Evolutionary conservation across 2,113 vertebrate genomes (phyloP).

Genomic region (Etheostoma cragini): DNA sequence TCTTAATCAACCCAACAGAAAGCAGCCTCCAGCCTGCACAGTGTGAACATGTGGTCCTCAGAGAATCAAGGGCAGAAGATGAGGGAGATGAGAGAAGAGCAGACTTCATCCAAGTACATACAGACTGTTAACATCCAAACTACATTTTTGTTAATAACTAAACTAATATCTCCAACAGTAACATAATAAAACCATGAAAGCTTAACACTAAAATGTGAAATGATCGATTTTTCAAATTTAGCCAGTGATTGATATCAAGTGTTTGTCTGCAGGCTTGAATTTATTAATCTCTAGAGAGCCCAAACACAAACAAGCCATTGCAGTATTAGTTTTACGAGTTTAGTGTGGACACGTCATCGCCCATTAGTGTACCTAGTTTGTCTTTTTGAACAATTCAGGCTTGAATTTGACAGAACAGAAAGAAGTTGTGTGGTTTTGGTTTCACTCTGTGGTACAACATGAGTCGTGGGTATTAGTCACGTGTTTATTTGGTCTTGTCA

Average conservation of each 20-base stretch:
- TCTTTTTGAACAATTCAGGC: not conserved
- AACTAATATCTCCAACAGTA: slow-evolving; percentile 1
- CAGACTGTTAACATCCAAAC: slow-evolving; percentile 35
- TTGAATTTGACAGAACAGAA: not conserved
- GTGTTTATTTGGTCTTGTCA: slow-evolving; percentile 82
- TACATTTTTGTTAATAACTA: slow-evolving; percentile 15
- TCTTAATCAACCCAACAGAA: slow-evolving; percentile 52
- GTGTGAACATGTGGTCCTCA: slow-evolving; percentile 66
- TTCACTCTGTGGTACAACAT: slow-evolving; percentile 57
- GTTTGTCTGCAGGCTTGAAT: not conserved
- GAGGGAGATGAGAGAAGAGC: slow-evolving; percentile 42
- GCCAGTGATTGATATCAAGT: not conserved
- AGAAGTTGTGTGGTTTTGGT: slow-evolving; percentile 33
- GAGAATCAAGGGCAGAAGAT: slow-evolving; percentile 51
- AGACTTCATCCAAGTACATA: slow-evolving; percentile 31
- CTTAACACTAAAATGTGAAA: not conserved
- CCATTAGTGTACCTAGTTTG: not conserved
- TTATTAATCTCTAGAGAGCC: not conserved
- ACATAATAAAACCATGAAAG: not conserved
- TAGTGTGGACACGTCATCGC: not conserved
- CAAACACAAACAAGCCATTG: not conserved
- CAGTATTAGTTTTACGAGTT: not conserved
- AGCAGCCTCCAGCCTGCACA: slow-evolving; percentile 53
- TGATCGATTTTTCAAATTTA: not conserved
- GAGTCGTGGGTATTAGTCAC: slow-evolving; percentile 64